A percentile compares a stretch with the other conserved stretches of the same genome.
phyloP scores from a whole-genome alignment of 2,113 vertebrate species.

The Ctenodactylus gundi region DNA sequence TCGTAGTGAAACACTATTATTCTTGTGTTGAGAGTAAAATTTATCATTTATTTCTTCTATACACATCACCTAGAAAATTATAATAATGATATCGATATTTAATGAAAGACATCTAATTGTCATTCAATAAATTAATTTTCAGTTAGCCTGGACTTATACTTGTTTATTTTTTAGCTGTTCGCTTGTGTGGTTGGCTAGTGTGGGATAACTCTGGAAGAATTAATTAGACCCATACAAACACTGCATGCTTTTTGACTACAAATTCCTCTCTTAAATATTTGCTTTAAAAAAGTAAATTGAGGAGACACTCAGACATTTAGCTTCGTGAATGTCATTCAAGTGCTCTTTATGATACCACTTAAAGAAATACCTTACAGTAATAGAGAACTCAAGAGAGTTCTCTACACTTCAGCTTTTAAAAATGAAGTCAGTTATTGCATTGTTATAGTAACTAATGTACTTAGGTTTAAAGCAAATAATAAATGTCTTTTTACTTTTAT shows the following conservation, averaged over 20 bases:
- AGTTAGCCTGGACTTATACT: neutral
- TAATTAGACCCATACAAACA: neutral
- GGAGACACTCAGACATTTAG: neutral
- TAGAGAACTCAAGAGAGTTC: neutral
- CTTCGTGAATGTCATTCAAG: neutral
- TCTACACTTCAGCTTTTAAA: neutral
- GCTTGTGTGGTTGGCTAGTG: neutral
- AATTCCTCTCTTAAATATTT: neutral
- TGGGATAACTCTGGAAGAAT: neutral
- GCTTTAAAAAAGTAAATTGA: neutral
- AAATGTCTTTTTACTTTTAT: neutral
- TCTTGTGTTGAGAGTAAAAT: neutral
- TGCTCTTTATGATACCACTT: neutral
- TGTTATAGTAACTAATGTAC: neutral
- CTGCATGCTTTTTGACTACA: neutral
- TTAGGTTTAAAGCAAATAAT: slow-evolving; percentile 3
- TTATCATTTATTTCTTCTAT: neutral
- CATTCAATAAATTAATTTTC: neutral
- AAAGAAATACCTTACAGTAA: neutral
- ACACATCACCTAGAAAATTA: neutral
- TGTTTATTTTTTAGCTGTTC: neutral
- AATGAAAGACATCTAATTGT: neutral
- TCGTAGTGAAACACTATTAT: neutral
- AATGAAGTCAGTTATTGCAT: neutral
- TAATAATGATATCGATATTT: neutral